Percentiles rank a stretch among this genome's conserved stretches.
phyloP scores from a whole-genome alignment of 2,888 invertebrate species.

The Crepidodera aurea region DNA sequence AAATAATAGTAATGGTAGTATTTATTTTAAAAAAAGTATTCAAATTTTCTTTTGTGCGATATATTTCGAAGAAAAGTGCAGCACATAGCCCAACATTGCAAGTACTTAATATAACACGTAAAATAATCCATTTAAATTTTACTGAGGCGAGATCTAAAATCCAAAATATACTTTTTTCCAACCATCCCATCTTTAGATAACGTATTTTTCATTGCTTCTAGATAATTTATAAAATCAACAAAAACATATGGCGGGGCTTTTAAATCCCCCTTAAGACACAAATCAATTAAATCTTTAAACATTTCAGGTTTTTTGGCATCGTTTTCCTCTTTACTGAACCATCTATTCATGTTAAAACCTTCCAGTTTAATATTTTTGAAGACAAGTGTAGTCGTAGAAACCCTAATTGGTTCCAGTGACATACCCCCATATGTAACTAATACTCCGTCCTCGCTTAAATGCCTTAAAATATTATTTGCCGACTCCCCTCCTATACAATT shows the following conservation, averaged over 20 bases:
- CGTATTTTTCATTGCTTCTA: conserved; percentile 76
- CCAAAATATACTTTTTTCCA: conserved; percentile 80
- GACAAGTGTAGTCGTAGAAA: conserved; percentile 81
- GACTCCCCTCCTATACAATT: conserved; percentile 95
- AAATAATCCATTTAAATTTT: too few relatives aligned
- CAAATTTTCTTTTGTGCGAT: too few relatives aligned
- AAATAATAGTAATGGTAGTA: too few relatives aligned
- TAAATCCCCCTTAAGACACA: conserved; percentile 76
- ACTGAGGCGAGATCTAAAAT: conserved; percentile 58
- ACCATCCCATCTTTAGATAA: conserved; percentile 74
- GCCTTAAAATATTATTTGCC: conserved; percentile 80
- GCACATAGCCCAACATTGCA: too few relatives aligned
- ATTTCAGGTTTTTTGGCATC: conserved; percentile 71
- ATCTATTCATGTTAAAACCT: conserved; percentile 91
- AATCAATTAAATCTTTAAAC: conserved; percentile 75
- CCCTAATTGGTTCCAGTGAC: conserved; percentile 84
- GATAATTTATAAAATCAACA: conserved; percentile 75
- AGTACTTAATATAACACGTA: too few relatives aligned
- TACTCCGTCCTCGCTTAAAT: conserved; percentile 74
- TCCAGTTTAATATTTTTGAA: conserved; percentile 81
- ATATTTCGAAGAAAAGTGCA: too few relatives aligned
- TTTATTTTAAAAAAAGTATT: too few relatives aligned
- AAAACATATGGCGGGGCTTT: conserved; percentile 76
- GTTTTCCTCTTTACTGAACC: conserved; percentile 72
- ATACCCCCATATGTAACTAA: conserved; percentile 97